Conservation (phyloP, 2,797 vertebrate species). For the Brachyalestes nurse region DNA sequence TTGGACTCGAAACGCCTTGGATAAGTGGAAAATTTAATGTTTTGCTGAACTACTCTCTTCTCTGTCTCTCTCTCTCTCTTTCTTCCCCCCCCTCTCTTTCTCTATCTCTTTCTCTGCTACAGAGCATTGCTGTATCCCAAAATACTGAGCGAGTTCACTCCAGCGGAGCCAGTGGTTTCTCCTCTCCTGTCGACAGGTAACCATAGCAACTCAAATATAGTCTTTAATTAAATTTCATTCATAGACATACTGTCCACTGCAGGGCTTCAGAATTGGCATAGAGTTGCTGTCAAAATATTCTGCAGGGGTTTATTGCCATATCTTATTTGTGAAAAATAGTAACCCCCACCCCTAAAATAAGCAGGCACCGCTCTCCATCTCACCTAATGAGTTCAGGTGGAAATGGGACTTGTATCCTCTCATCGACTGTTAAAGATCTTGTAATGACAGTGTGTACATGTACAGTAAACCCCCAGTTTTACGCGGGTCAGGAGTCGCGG, state of each 20-base stretch:
- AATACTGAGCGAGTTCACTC: constrained; percentile 60
- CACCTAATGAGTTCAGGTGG: background rate
- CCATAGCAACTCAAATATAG: constrained; percentile 3
- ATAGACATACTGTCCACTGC: background rate
- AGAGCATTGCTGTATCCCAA: constrained; percentile 86
- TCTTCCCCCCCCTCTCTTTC: background rate
- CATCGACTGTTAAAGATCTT: background rate
- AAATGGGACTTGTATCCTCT: background rate
- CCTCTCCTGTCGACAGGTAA: constrained; percentile 88
- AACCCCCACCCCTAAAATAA: background rate
- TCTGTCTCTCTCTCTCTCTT: constrained; percentile 3
- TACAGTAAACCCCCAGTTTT: no score
- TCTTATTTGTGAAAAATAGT: background rate
- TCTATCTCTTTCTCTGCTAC: constrained; percentile 7
- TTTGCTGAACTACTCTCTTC: background rate
- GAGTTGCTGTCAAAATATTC: background rate
- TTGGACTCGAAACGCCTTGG: background rate
- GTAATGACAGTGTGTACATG: background rate
- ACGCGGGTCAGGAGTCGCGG: no score
- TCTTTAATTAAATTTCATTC: background rate
- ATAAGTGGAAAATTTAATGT: no score
- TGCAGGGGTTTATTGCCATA: background rate
- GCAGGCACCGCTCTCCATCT: no score
- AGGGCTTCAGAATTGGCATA: no score
- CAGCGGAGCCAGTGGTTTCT: constrained; percentile 75